Evolutionary conservation across 2,888 invertebrate species (phyloP), one percentile per base, ranked within the genome.

Genomic region (Isotomurus palustris): DNA sequence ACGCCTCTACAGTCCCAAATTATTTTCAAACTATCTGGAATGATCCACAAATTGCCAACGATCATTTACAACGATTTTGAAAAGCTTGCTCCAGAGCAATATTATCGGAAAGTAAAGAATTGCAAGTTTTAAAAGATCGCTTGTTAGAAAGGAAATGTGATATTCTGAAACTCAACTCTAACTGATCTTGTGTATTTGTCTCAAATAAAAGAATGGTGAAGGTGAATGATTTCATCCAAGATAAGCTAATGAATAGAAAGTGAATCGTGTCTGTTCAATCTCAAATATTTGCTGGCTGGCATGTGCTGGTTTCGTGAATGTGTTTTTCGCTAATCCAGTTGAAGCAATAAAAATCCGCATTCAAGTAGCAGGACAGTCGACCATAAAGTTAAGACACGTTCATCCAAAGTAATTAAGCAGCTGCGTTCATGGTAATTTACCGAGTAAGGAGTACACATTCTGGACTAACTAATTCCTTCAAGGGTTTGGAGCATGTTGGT

Each of bases 291-390:
- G 79, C 82, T 58, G 82, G 82, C n/a, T n/a, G 58, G 80, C 76
- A 38, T 75, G 75, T 65, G 79, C 75, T 50, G 75, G 75, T 44
- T 74, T 70, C 25, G 73, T 73, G 32, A 79, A 81, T 71, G 82
- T 83, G 2, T 76, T 82, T 67, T 81, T 83, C 72, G 82, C 82
- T 2, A 83, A 83, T 72, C 82, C 82, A 2, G 72, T 82, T 51
- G 82, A 82, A 73, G 82, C 83, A 58, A 81, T 82, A 25, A 82
- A 82, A 73, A 83, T 82, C 70, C 75, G 82, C 8, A 75, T 83
- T 27, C 82, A 82, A 74, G 79, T 80, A 25, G 80, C 80, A 2
- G 80, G 80, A 25, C 80, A 81, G 71, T 75, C n/a, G n/a, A n/a
- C n/a, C n/a, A n/a, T n/a, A n/a, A n/a, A n/a, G n/a, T n/a, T n/a